A percentile compares a stretch with the other conserved stretches of the same genome.
Evolutionary conservation across 2,888 invertebrate genomes (phyloP).

Genomic region (Stenichneumon culpator): DNA sequence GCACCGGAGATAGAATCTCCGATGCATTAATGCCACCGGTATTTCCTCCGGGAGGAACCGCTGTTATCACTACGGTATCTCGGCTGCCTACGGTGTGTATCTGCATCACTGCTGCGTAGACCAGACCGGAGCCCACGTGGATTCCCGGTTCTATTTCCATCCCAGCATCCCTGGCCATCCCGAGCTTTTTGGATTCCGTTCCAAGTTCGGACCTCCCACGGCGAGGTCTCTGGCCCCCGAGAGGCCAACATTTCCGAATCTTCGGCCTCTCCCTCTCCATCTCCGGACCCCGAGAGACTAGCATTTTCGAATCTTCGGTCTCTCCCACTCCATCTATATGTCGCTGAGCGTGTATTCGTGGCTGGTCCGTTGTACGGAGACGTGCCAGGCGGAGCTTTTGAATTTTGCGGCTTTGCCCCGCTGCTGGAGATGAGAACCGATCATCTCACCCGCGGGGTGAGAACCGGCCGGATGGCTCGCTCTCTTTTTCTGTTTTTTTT

Average conservation of each 20-base stretch:
- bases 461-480: constrained; percentile 1
- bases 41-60: not conserved
- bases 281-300: not conserved
- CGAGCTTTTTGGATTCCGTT: constrained; percentile 19
- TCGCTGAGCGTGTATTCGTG: not conserved
- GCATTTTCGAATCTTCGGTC: not conserved
- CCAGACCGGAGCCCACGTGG: not conserved
- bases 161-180: not conserved
- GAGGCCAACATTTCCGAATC: constrained; percentile 22
- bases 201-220: constrained; percentile 39
- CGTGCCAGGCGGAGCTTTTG: not conserved
- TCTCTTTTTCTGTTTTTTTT: not conserved
- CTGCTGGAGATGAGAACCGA: constrained; percentile 49
- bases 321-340: not conserved
- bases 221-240: constrained; percentile 14
- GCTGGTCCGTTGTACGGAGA: not conserved
- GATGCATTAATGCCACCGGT: not conserved
- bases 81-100: not conserved
- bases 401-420: constrained; percentile 16
- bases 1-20: not conserved
- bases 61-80: not conserved
- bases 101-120: not conserved
- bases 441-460: constrained; percentile 40
- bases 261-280: constrained; percentile 3
- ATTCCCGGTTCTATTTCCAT: constrained; percentile 31